Evolutionary conservation across 2,113 vertebrate species (phyloP), one percentile per base, ranked within the genome.

Genomic region (Eptesicus fuscus): DNA sequence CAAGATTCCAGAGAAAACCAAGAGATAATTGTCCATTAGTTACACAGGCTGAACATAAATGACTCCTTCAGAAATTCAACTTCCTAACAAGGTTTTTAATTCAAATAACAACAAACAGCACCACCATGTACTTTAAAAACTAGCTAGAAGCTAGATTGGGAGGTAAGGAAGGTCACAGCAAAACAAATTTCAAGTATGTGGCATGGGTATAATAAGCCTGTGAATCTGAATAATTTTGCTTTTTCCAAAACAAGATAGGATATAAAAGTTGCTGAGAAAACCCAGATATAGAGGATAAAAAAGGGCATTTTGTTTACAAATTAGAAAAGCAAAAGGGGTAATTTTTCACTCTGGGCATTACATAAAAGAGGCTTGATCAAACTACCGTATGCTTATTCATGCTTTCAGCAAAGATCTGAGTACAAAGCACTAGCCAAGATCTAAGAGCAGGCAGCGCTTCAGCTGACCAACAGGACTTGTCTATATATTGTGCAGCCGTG

Each of bases 21-120:
- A 73, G 80, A 96, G 47, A n/a, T 85, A 61, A 94, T 77, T 95
- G 87, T 49, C 83, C 91, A 61, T 97, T 88, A 93, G 91, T 79
- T 82, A 94, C 70, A 96, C 84, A 25, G 40, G 67, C 85, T 96
- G 87, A 85, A 87, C 84, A 63, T 42, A 94, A 94, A 82, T 56
- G 92, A 35, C 63, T 35, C 4, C 10, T 53, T 74, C 44, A 85
- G 76, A 93, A 88, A 89, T 63, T 16, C 42, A 76, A 37, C 88
- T 70, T 92, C 56, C 69, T 88, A 91, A 94, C 88, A 83, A 96
- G 93, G 71, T 22, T 69, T 88, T 35, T 63, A 94, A 89, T 73
- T 71, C 59, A 84, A 82, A 73, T 40, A 51, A 83, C 63, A 69
- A 67, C 13, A 14, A 56, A 7, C n/a, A 65, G 35, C 14, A 73